These are phyloP conservation scores for Adelognathus sp. DNA, from an alignment of 2,888 invertebrate species.

Conservation along the genomic window DNA sequence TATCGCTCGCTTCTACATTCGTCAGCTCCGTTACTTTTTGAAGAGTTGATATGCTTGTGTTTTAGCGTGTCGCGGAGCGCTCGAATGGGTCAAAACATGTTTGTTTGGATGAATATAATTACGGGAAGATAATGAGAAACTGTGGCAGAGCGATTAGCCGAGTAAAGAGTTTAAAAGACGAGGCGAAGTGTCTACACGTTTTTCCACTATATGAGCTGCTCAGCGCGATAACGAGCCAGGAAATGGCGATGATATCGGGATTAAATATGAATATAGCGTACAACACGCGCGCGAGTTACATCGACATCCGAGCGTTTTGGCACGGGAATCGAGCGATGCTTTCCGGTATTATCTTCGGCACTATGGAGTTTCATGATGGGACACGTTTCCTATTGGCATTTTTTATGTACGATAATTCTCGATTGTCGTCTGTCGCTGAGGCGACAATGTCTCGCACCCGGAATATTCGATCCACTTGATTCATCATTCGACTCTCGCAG, in stretches of 20 bases:
- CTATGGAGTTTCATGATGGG: neutral
- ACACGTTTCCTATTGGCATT: neutral
- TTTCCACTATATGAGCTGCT: neutral
- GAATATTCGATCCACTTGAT: neutral
- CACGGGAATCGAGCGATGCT: neutral
- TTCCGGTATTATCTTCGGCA: neutral
- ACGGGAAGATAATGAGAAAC: neutral
- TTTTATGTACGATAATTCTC: neutral
- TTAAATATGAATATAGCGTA: conserved; percentile 9
- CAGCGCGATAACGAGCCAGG: conserved; percentile 27
- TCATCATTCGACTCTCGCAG: neutral
- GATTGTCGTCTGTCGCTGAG: neutral
- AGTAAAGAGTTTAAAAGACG: conserved; percentile 8
- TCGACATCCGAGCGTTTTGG: neutral
- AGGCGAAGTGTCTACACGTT: neutral
- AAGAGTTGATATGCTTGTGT: neutral
- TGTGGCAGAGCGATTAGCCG: conserved; percentile 26
- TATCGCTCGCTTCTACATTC: conserved; percentile 57
- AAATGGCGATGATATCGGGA: conserved; percentile 21
- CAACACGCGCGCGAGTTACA: neutral
- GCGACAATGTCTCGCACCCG: neutral
- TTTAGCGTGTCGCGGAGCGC: neutral
- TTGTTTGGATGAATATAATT: conserved; percentile 25
- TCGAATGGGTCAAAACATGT: conserved; percentile 10
- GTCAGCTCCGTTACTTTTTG: conserved; percentile 57